Base-by-base conservation (phyloP, 2,113 vertebrate species). In the Hippocampus mohnikei region DNA sequence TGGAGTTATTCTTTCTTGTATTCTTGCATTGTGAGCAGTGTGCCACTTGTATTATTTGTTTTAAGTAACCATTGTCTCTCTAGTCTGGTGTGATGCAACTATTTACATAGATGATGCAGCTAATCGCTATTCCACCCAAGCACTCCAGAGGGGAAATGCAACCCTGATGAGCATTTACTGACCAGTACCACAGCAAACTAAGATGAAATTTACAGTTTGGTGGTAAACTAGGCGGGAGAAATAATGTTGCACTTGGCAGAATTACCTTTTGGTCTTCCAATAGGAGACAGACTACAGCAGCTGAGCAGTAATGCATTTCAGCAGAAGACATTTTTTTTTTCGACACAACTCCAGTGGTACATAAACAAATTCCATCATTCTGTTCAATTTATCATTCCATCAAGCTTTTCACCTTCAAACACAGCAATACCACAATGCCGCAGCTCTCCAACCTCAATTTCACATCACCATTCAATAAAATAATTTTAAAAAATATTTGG, bases 341-440 rank as follows among this genome's bases (percentile, higher is more conserved):
- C 16, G 16, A 27, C 25, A 58, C 3, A 13, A 11, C 55, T 58
- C 58, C 27, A 60, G 21, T n/a, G 40, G n/a, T 46, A 41, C 62
- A 23, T 42, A 13, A 42, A 63, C 11, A 63, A 63, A 40, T 60
- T 60, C 58, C 58, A 60, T 20, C 29, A 60, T 18, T 23, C 37
- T 42, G 37, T 25, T 44, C 8, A 46, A 64, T 42, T 42, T 20
- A 44, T 64, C 40, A 42, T 64, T 25, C 40, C 62, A 7, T 63
- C 21, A 44, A 46, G 41, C 41, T 16, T 25, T 65, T 65, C 40
- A 65, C 13, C 46, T 65, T 46, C 21, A 46, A 65, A 65, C 41
- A 46, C 8, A 60, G 65, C 73, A 74, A 65, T 71, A 21, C 58
- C 62, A 67, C 55, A 76, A 27, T 58, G 59, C 44, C 40, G 44